Evolutionary conservation across 1,140 invertebrate species (phyloP).

Genomic region (Drosophila pallidifrons): DNA sequence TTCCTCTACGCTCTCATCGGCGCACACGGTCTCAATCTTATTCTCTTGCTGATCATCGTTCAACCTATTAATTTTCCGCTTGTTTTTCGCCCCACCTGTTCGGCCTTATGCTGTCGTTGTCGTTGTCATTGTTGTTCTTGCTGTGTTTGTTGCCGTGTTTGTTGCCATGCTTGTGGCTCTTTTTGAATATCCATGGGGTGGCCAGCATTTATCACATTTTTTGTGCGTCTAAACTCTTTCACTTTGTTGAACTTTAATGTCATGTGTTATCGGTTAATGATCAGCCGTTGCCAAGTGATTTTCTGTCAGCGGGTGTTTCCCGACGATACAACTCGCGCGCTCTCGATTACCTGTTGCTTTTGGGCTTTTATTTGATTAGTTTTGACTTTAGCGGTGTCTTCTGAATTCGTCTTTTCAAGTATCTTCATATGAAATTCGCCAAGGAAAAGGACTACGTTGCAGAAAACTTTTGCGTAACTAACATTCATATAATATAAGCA

Average conservation of each 20-base stretch:
- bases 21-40: constrained; percentile 18
- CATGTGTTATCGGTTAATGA: constrained; percentile 84
- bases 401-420: background rate
- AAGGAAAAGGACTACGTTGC: too few relatives aligned
- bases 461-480: too few relatives aligned
- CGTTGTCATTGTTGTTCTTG: constrained; percentile 3
- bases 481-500: too few relatives aligned
- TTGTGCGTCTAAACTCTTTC: constrained; percentile 73
- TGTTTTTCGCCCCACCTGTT: constrained; percentile 64
- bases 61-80: constrained; percentile 84
- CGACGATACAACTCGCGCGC: background rate
- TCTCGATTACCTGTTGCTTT: background rate
- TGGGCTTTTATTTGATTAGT: background rate
- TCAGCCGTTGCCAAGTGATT: constrained; percentile 82
- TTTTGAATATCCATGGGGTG: constrained; percentile 67
- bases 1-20: constrained; percentile 2
- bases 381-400: constrained; percentile 4
- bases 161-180: constrained; percentile 13
- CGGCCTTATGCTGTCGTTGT: constrained; percentile 7
- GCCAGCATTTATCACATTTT: constrained; percentile 83
- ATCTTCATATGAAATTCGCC: background rate
- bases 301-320: constrained; percentile 79
- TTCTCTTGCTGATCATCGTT: constrained; percentile 59
- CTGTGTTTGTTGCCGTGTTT: constrained; percentile 13
- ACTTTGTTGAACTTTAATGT: constrained; percentile 80